A percentile compares a stretch with the other conserved stretches of the same genome.
These are phyloP conservation scores for Chromobotia macracanthus DNA, from an alignment of 2,797 vertebrate genomes.

Conservation along the genomic window DNA sequence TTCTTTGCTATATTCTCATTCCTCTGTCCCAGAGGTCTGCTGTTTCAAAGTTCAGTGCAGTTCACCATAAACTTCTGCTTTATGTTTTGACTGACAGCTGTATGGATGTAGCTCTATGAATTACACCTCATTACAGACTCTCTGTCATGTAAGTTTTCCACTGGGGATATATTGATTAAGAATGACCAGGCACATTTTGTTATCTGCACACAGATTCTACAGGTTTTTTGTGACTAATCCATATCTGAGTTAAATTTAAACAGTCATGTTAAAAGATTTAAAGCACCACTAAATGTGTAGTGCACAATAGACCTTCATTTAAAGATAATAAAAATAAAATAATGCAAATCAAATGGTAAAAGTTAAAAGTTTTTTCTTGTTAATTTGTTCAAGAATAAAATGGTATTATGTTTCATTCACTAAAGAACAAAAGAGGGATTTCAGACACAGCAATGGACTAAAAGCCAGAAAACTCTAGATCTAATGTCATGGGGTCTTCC, in stretches of 20 bases:
- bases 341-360: too few species aligned
- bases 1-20: background rate
- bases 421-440: background rate
- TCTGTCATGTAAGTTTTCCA: slow-evolving; percentile 23
- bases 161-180: too few species aligned
- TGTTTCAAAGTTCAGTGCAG: slow-evolving; percentile 8
- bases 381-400: too few species aligned
- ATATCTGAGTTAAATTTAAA: background rate
- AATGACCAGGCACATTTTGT: background rate
- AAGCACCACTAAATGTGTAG: background rate
- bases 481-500: too few species aligned
- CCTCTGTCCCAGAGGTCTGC: background rate
- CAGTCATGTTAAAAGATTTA: background rate
- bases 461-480: background rate
- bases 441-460: background rate
- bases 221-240: background rate
- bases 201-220: background rate
- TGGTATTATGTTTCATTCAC: background rate
- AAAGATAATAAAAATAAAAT: too few species aligned
- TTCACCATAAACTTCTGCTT: slow-evolving; percentile 28
- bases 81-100: slow-evolving; percentile 55
- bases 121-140: slow-evolving; percentile 12
- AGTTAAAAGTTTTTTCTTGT: too few species aligned
- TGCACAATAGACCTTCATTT: too few species aligned
- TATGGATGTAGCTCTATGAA: slow-evolving; percentile 43